Evolutionary conservation across 2,888 invertebrate genomes (phyloP), one percentile per base, ranked within the genome.

Genomic region (Venustoraphidia nigricollis): DNA sequence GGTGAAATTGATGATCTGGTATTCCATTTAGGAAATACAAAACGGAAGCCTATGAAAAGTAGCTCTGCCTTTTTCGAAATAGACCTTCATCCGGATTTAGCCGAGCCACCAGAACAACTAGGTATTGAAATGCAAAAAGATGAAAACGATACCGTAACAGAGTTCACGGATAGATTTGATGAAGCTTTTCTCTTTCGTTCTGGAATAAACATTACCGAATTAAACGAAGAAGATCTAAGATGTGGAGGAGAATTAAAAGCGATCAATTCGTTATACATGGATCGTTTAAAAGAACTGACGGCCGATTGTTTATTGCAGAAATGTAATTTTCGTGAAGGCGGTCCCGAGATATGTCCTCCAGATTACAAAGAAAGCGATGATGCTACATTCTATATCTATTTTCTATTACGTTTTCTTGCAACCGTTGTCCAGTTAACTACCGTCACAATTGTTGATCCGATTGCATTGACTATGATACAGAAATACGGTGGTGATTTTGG

Each of bases 391-490:
- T 89, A 87, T 77, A 74, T 84, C 51, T 91, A 92, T 62, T 88
- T 91, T 62, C 66, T 81, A 47, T 60, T 91, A 52, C 71, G 89
- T 60, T 82, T 91, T 55, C 68, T 88, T 57, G 89, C 83, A 1
- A 87, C 85, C 35, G 81, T 87, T 6, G 83, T 85, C 77, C 70
- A 86, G 60, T 81, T 84, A 6, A 88, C 88, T 34, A 83, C 86
- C n/a, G 84, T 89, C 1, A 87, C 87, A 10, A 83, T 92, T 48
- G 81, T 90, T 79, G 91, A 92, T 66, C 89, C 91, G 0, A 87
- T 90, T 53, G 86, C 89, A 1, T 68, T 91, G 52, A 85, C 83
- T 10, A 82, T 88, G 77, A 85, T 91, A 54, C 88, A 88, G 63
- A 81, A 83, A 60, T 83, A 83, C 59, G 83, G 84, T 1, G 85